Evolutionary conservation across 2,113 vertebrate species (phyloP).

Genomic region (Ictalurus furcatus): DNA sequence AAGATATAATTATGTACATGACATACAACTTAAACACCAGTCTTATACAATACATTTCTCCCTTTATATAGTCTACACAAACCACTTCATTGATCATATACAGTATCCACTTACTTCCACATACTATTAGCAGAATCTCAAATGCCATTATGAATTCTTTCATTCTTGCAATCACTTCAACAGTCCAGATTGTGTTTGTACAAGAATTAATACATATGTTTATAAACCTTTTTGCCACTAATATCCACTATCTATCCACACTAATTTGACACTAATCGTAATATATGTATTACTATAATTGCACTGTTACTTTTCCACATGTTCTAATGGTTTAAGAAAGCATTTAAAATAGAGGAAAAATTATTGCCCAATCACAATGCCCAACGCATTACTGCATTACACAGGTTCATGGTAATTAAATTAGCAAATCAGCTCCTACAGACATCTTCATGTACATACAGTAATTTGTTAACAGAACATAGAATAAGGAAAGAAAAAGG

Average conservation of each 20-base stretch:
- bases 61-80: not conserved
- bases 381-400: not conserved
- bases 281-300: not conserved
- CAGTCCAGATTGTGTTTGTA: not conserved
- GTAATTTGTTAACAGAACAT: not conserved
- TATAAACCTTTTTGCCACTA: not conserved
- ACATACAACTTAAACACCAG: not conserved
- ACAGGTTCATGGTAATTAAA: not conserved
- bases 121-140: not conserved
- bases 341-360: not conserved
- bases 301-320: not conserved
- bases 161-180: not conserved
- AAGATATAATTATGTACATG: not conserved
- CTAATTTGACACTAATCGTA: no score
- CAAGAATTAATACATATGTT: not conserved
- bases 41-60: not conserved
- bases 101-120: not conserved
- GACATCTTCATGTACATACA: not conserved
- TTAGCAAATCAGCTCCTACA: not conserved
- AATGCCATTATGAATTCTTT: not conserved
- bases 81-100: not conserved
- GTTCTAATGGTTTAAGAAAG: not conserved
- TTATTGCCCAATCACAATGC: not conserved
- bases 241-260: not conserved
- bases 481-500: slow-evolving; percentile 1